Base-by-base conservation (phyloP, 1,140 invertebrate genomes). In the Drosophila kohkoa region DNA sequence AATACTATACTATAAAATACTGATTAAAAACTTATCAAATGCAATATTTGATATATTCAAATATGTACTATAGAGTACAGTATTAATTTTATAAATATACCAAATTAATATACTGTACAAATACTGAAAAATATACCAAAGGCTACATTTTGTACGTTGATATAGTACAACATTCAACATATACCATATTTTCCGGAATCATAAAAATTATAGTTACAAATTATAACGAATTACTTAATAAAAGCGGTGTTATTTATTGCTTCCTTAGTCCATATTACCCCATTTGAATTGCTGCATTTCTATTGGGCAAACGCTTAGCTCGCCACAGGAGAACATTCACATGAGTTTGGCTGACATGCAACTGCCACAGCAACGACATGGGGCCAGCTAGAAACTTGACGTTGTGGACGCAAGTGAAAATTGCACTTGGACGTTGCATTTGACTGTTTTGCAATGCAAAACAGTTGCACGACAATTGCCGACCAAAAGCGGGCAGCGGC, bases 361-460 rank as follows among this genome's bases (percentile, higher is more conserved):
- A 85, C 78, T 86, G 82, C 82, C 74, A 85, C 79, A 51, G 67
- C 63, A 51, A 15, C 64, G 52, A 65, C 49, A 45, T 64, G 49
- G 69, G 54, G 64, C 58, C 62, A 51, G 46, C 20, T 63, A 55
- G 68, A 77, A 68, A 71, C 51, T 67, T 49, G 55, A 73, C 59
- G 66, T 55, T 62, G 30, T 51, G 7, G 62, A 57, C 48, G 78
- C 82, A 87, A 86, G 82, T 86, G 82, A 87, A 86, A 87, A 87
- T 86, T 86, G 71, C 71, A 78, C 71, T 81, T 71, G 72, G 68
- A 66, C 58, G 66, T 57, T 64, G 80, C 62, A 76, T 76, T 74
- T 57, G 71, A 69, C 83, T 7, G 35, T 8, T 85, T 86, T 86
- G 82, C 82, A 86, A 79, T 86, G 82, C 82, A 86, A 86, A 86